Conservation (phyloP, 2,113 vertebrate genomes). For the Ptyas mucosa region DNA sequence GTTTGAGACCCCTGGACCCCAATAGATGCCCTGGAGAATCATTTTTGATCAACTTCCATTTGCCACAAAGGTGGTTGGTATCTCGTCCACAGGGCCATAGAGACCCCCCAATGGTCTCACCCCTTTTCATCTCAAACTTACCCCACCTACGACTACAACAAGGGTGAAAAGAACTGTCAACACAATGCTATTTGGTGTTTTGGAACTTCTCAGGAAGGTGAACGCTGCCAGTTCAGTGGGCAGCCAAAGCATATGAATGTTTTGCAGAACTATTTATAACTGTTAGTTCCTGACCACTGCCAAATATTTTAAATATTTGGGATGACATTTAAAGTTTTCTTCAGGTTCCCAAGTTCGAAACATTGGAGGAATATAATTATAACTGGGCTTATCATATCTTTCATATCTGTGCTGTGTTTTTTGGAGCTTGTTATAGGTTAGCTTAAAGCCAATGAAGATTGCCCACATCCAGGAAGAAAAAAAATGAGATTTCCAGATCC, state of each 20-base stretch:
- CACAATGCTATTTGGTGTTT: conserved; percentile 25
- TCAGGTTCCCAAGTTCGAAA: neutral
- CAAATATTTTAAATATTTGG: conserved; percentile 31
- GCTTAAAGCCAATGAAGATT: neutral
- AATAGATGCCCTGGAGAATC: neutral
- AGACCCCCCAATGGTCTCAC: neutral
- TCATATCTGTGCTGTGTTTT: neutral
- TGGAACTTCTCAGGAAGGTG: conserved; percentile 11
- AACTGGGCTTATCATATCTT: neutral
- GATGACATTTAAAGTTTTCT: conserved; percentile 6
- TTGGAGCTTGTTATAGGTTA: neutral
- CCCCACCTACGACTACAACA: neutral
- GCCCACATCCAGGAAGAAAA: neutral
- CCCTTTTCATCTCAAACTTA: neutral
- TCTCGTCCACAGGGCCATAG: neutral
- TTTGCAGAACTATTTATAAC: conserved; percentile 32
- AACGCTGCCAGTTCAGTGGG: conserved; percentile 27
- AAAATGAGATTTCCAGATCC: neutral
- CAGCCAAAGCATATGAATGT: conserved; percentile 14
- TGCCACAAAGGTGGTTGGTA: neutral
- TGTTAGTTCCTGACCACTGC: conserved; percentile 34
- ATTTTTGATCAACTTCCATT: neutral
- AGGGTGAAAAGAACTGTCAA: neutral
- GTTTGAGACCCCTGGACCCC: neutral
- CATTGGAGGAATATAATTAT: neutral